A percentile compares a stretch with the other conserved stretches of the same genome.
Conservation (phyloP, 2,888 invertebrate genomes). For the Boloria euphrosyne region DNA sequence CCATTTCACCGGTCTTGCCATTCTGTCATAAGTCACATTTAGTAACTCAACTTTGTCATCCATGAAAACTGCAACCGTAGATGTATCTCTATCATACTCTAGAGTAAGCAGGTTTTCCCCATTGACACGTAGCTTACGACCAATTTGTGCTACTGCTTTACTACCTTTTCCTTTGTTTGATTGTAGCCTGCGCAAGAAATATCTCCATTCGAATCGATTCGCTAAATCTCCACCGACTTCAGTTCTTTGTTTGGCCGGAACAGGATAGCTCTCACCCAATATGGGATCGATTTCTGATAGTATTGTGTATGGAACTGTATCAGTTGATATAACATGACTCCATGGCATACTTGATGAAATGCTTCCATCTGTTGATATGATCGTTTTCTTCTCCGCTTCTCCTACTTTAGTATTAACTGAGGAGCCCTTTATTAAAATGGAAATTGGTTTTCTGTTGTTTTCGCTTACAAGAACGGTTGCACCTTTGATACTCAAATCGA, state of each 20-base stretch:
- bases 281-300: slow-evolving; percentile 94
- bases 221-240: slow-evolving; percentile 95
- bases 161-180: slow-evolving; percentile 83
- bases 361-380: slow-evolving; percentile 91
- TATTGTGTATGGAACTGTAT: slow-evolving; percentile 94
- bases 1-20: slow-evolving; percentile 92
- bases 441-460: slow-evolving; percentile 90
- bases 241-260: slow-evolving; percentile 94
- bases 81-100: slow-evolving; percentile 94
- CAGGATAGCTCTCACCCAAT: slow-evolving; percentile 94
- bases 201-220: slow-evolving; percentile 97
- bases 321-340: slow-evolving; percentile 94
- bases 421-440: slow-evolving; percentile 93
- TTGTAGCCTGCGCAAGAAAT: slow-evolving; percentile 90
- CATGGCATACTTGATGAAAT: slow-evolving; percentile 91
- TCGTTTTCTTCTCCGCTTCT: slow-evolving; percentile 91
- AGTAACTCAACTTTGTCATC: slow-evolving; percentile 92
- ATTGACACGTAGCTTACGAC: slow-evolving; percentile 92
- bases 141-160: slow-evolving; percentile 91
- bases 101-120: slow-evolving; percentile 95
- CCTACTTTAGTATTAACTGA: slow-evolving; percentile 91
- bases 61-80: slow-evolving; percentile 92
- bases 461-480: slow-evolving; percentile 93
- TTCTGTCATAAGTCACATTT: slow-evolving; percentile 93
- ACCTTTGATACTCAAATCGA: slow-evolving; percentile 95